A percentile compares a stretch with the other conserved stretches of the same genome.
Conservation (phyloP, 2,888 invertebrate genomes). For the Timema cristinae region DNA sequence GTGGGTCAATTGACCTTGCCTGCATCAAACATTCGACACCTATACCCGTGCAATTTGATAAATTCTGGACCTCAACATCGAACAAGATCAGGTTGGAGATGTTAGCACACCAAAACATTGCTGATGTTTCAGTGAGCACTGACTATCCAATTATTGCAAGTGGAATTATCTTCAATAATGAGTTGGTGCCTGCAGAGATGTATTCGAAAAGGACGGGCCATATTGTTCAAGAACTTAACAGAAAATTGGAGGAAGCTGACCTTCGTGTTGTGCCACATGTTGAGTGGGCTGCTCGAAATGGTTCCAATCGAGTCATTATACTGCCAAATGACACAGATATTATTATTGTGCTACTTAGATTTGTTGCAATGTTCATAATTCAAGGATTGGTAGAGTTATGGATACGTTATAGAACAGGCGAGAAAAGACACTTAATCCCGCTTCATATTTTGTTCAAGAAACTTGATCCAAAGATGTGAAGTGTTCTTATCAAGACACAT, state of each 20-base stretch:
- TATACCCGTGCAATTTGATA: neutral
- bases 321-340: neutral
- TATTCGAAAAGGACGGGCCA: neutral
- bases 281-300: neutral
- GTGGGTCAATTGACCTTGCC: neutral
- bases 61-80: neutral
- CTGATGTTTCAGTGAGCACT: neutral
- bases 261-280: conserved; percentile 13
- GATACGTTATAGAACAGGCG: conserved; percentile 1
- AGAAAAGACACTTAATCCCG: neutral
- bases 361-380: conserved; percentile 7
- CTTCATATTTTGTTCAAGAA: conserved; percentile 6
- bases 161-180: neutral
- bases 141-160: neutral
- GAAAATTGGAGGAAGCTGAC: conserved; percentile 11
- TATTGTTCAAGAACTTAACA: conserved; percentile 1
- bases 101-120: neutral
- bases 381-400: neutral
- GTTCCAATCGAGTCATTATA: neutral
- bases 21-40: neutral
- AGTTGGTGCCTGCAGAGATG: neutral
- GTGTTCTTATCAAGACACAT: neutral
- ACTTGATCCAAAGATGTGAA: neutral
- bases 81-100: neutral
- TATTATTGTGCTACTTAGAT: neutral